Base-by-base conservation (phyloP, 1,140 invertebrate species). In the Lepidurus couesii region DNA sequence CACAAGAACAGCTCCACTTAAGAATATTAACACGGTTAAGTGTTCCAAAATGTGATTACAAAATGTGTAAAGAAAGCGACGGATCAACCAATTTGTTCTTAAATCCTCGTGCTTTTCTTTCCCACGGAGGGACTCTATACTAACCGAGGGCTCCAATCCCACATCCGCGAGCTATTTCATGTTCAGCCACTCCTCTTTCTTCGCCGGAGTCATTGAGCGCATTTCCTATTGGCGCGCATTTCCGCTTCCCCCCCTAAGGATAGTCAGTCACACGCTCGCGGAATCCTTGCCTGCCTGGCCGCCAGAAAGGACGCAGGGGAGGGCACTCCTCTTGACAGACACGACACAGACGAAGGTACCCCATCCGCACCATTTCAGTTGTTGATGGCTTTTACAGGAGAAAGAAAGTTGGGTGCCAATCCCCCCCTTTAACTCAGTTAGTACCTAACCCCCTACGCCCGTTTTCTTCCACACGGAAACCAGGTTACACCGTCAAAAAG, bases 221-320 rank as follows among this genome's bases (percentile, higher is more conserved):
- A 65, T 65, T 65, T 65, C 53, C 53, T 65, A 65, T 65, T 65
- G 53, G 53, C 21, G 53, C 53, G 53, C 53, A 65, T 65, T 65
- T 65, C 53, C 53, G 53, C 53, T 65, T 65, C 53, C 53, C 53
- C 53, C 9, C 21, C 2, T 34, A 34, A 34, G 34, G 0, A 21
- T 65, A 21, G 53, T 65, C 53, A 65, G 53, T 65, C 21, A 21
- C 53, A 65, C 53, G 53, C 53, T 21, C 53, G 53, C 21, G 53
- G 16, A 65, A 65, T 65, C 53, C 16, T 21, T 4, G 53, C 16
- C 16, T 65, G 16, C 53, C 53, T 7, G 53, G 7, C 53, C 13
- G 21, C n/a, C 53, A 65, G 21, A 65, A 65, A 65, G 53, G n/a
- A 16, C 53, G 53, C 53, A 65, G 53, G 53, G 53, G 53, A 65